These are phyloP conservation scores for Abrostola triplasia DNA, from an alignment of 2,888 invertebrate species.

Conservation along the genomic window DNA sequence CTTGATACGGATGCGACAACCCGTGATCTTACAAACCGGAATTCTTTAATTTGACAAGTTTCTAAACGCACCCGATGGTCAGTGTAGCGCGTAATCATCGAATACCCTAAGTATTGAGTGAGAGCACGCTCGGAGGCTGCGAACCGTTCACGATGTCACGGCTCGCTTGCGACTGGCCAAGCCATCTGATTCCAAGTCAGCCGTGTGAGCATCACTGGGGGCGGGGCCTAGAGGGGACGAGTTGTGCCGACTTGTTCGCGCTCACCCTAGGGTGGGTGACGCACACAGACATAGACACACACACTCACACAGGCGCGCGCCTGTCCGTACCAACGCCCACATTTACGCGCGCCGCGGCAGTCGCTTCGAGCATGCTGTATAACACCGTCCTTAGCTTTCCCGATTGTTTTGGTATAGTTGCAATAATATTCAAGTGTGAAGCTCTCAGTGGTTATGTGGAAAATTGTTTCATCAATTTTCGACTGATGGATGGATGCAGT, in stretches of 20 bases:
- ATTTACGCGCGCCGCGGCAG: slow-evolving; percentile 51
- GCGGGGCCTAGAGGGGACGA: slow-evolving; percentile 77
- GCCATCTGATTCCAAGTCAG: slow-evolving; percentile 88
- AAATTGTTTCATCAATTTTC: slow-evolving; percentile 12
- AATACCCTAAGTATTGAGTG: slow-evolving; percentile 80
- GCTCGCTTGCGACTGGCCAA: slow-evolving; percentile 87
- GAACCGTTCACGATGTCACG: slow-evolving; percentile 87
- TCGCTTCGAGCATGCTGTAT: slow-evolving; percentile 56
- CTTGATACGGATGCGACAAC: slow-evolving; percentile 64
- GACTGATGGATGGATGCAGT: slow-evolving; percentile 48
- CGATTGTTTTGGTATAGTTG: slow-evolving; percentile 42
- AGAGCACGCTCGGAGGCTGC: slow-evolving; percentile 78
- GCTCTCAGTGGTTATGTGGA: slow-evolving; percentile 37
- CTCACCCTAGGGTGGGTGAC: slow-evolving; percentile 78
- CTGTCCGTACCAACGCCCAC: slow-evolving; percentile 55
- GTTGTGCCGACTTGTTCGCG: slow-evolving; percentile 59
- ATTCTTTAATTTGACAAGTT: slow-evolving; percentile 85
- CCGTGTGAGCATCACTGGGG: slow-evolving; percentile 86
- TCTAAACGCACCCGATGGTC: slow-evolving; percentile 77
- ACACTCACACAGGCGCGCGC: slow-evolving; percentile 54
- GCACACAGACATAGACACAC: slow-evolving; percentile 69
- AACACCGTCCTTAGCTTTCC: slow-evolving; percentile 53
- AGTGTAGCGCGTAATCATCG: slow-evolving; percentile 86
- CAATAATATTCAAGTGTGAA: slow-evolving; percentile 28
- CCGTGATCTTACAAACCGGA: slow-evolving; percentile 70